Base-by-base conservation (phyloP, 2,113 vertebrate species). In the Phoenicopterus ruber region DNA sequence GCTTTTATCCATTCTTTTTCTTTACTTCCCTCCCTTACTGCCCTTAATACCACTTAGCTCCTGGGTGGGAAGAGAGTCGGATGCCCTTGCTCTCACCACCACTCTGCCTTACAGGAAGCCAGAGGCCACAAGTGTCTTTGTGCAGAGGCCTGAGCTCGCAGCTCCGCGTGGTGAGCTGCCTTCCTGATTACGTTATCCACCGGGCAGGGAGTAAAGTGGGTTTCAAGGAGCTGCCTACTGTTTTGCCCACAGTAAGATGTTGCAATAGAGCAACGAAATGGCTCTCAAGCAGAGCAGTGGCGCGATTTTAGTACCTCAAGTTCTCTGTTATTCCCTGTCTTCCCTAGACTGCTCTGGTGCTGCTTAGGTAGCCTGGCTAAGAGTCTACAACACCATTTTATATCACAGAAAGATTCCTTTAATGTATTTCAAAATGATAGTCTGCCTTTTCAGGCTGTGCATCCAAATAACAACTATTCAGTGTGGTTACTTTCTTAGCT, bases 141-240 rank as follows among this genome's bases (percentile, higher is more conserved):
- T 46, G 29, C 4, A 4, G 1, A 58, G 71, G 29, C 49, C 69
- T 91, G 82, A 92, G 80, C 86, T 50, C 10, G 5, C 66, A 65
- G 36, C 85, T 90, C 85, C 0, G 0, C 79, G 5, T 2, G 2
- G 55, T 2, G 66, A 82, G 55, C 82, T 38, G n/a, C 50, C 36
- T 72, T 91, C 78, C 79, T 95, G 93, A 96, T 94, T 96, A 47
- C 28, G 1, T 55, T 59, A 82, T 63, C 82, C 73, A 78, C 42
- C 3, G 10, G 66, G 88, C 80, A 95, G 92, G 69, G 52, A 38
- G 58, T 79, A 13, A 87, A 96, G 93, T 94, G 86, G 22, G 57
- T 85, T 80, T 97, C 77, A 82, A 95, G 95, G 77, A 82, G 81
- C 81, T 91, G 57, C 94, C 91, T 44, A 79, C 72, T 87, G 94